phyloP scores from a whole-genome alignment of 2,888 invertebrate genomes.

The Encarsia formosa region DNA sequence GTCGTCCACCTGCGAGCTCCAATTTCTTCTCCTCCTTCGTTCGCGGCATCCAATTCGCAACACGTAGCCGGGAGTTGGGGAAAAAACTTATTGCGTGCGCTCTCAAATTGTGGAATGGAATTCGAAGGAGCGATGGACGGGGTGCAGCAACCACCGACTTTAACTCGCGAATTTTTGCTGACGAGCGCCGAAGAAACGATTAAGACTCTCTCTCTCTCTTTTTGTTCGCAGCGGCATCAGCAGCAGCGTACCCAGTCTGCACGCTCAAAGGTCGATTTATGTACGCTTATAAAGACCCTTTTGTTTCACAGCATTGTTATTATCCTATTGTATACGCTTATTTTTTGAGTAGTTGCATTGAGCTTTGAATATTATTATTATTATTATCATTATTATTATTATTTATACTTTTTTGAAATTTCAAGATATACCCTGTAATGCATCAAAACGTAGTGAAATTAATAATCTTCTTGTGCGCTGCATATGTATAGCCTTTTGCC shows the following conservation, averaged over 20 bases:
- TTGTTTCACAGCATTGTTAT: too few species aligned
- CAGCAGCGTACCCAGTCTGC: background rate
- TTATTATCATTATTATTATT: too few species aligned
- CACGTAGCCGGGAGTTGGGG: slow-evolving; percentile 17
- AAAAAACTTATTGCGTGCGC: slow-evolving; percentile 3
- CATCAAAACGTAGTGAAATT: too few species aligned
- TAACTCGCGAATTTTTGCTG: slow-evolving; percentile 13
- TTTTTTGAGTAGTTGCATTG: background rate
- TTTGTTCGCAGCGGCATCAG: background rate
- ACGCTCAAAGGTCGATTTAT: background rate
- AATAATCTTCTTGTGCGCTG: too few species aligned
- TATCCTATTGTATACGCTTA: background rate
- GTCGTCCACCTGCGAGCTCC: too few species aligned
- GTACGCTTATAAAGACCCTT: background rate
- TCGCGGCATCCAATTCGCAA: slow-evolving; percentile 26
- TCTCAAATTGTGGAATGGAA: slow-evolving; percentile 19
- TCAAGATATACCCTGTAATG: too few species aligned
- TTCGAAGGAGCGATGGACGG: slow-evolving; percentile 17
- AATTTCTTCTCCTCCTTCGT: slow-evolving; percentile 5
- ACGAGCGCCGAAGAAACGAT: too few species aligned
- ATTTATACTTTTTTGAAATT: too few species aligned
- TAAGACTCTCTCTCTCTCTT: background rate
- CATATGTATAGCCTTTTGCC: too few species aligned
- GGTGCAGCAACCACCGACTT: too few species aligned
- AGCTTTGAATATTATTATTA: too few species aligned